Conservation (phyloP, 2,888 invertebrate species). For the Rotaria macrura region DNA sequence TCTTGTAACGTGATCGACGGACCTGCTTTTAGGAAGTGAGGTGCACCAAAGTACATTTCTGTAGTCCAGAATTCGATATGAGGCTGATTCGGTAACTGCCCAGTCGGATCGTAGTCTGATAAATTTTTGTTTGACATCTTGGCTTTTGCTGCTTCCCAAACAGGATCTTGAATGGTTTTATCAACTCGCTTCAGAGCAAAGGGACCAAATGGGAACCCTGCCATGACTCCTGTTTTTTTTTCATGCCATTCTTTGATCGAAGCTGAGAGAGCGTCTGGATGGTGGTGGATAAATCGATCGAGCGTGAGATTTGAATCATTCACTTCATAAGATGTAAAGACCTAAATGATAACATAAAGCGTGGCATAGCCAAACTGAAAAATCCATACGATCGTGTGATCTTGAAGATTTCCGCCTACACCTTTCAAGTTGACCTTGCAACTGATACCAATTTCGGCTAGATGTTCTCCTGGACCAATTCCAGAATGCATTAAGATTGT, state of each 20-base stretch:
- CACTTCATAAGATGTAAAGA: background rate
- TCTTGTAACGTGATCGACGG: no score
- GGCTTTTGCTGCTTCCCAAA: background rate
- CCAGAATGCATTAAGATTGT: background rate
- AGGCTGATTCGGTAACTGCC: background rate
- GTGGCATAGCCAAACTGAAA: no score
- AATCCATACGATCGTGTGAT: background rate
- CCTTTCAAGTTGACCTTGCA: background rate
- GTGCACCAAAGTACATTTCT: no score
- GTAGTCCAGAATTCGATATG: background rate
- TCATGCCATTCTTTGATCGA: background rate
- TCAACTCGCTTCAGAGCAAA: background rate
- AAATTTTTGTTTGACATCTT: background rate
- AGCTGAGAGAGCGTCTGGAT: background rate
- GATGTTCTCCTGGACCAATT: background rate
- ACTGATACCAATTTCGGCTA: background rate
- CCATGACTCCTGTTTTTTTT: background rate
- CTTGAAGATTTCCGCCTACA: background rate
- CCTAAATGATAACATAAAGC: background rate
- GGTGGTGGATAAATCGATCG: background rate
- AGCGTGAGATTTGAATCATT: background rate
- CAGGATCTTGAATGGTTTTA: background rate
- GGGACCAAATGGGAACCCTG: background rate
- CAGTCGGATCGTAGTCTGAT: background rate
- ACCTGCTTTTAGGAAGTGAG: no score